Evolutionary conservation across 1,140 invertebrate genomes (phyloP), one percentile per base, ranked within the genome.

Genomic region (Hypothenemus hampei): DNA sequence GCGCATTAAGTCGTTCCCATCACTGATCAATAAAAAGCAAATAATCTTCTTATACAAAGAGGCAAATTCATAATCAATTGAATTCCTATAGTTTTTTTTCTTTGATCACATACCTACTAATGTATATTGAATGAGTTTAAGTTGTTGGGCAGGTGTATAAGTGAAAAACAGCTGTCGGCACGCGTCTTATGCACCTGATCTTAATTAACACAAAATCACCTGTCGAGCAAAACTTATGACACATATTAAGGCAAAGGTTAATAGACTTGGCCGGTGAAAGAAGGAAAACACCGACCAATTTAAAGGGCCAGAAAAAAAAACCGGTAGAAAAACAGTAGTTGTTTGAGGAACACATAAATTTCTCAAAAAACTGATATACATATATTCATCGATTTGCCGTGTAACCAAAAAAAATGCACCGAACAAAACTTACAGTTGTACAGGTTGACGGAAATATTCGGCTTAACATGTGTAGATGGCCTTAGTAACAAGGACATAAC

Each of bases 111-210:
- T 13, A 53, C 50, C 35, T 53, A 26, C 33, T 53, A 50, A 45
- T 53, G 50, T 33, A 20, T 52, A 23, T 53, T 53, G 50, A 53
- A 53, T 53, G 33, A 15, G 50, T 23, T 43, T 57, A 41, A 36
- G 46, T 57, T 57, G 50, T 53, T 41, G 51, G 41, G 50, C 61
- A 61, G 58, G 55, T 61, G 59, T 51, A 58, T 51, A 39, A 43
- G 41, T 51, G 26, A 37, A 46, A 33, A 31, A 35, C 58, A 63
- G 49, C 48, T 63, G 59, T 36, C 51, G 61, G 43, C 58, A 63
- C 61, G 61, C 59, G 61, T 54, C 50, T 59, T 45, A 48, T 50
- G 55, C 54, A 60, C 58, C 58, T 57, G 55, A 62, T 15, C 26
- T 26, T 59, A 60, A 60, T 62, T 60, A 62, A 58, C 46, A 54